Percentiles rank a stretch among this genome's conserved stretches.
These are phyloP conservation scores for Planococcus citri DNA, from an alignment of 1,140 invertebrate species.

Conservation along the genomic window DNA sequence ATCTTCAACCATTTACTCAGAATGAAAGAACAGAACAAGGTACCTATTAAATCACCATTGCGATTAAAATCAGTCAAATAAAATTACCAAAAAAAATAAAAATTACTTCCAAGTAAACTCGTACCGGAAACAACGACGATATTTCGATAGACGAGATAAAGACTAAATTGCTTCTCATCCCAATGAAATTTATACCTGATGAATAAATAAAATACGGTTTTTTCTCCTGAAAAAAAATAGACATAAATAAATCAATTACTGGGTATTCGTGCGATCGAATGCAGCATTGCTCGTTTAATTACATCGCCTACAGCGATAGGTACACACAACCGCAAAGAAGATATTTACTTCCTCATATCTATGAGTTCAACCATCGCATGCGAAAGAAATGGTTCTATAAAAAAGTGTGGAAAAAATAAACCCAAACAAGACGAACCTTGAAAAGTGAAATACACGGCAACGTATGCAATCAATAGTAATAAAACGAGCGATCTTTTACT, in stretches of 20 bases:
- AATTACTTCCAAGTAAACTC: not conserved
- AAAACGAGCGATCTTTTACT: not conserved
- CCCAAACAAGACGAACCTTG: not conserved
- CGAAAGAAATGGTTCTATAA: no score
- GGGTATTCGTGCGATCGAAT: no score
- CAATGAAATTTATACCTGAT: constrained; percentile 28
- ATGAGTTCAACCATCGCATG: no score
- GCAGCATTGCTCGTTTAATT: no score
- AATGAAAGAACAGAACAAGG: not conserved
- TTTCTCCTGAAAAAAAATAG: constrained; percentile 26
- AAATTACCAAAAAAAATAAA: no score
- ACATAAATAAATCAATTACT: not conserved
- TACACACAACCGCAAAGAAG: no score
- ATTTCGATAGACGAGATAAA: constrained; percentile 27
- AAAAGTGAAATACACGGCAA: not conserved
- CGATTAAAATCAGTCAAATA: no score
- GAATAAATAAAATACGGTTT: constrained; percentile 28
- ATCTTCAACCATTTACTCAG: not conserved
- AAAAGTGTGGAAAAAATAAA: not conserved
- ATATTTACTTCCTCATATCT: no score
- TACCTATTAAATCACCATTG: no score
- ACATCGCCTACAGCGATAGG: no score
- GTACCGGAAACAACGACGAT: constrained; percentile 25
- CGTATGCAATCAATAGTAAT: not conserved
- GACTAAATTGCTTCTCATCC: constrained; percentile 27